Evolutionary conservation across 2,113 vertebrate species (phyloP), one percentile per base, ranked within the genome.

Genomic region (Platysternon megacephalum): DNA sequence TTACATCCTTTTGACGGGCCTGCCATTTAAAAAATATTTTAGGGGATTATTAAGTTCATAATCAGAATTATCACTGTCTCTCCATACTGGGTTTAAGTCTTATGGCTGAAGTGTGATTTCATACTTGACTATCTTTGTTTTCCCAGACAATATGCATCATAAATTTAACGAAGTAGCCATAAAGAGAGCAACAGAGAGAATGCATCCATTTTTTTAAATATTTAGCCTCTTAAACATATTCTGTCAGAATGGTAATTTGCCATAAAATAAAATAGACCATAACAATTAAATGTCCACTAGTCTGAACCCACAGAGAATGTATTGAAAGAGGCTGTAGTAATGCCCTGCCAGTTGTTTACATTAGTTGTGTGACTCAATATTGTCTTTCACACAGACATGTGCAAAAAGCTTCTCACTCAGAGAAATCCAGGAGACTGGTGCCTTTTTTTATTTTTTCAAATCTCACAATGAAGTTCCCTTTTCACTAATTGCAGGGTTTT

Each of bases 1-100:
- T 97, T 96, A 82, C 80, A 91, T 88, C 53, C 93, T 96, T 97
- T 93, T 96, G 93, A 95, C 95, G 97, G 95, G 72, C 93, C 80
- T 96, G 53, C 65, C 58, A 91, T 96, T 96, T 90, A 91, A 97
- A 95, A 95, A 97, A 93, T 93, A 93, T 90, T 97, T 95, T 94
- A 91, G 78, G 83, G 86, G 78, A 96, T 96, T 97, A 96, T 93
- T 94, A 97, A 94, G 19, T 96, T 97, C 46, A 49, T 95, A 96
- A 95, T 96, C 95, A 96, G 91, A 94, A 89, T 97, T 95, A 97
- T 93, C 93, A 91, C 88, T 89, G 26, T 88, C 65, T 96, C 21
- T 89, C 87, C 90, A 85, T 52, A 84, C 24, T 78, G 84, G 84
- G 91, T 94, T 96, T 96, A 87, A 58, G 87, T 95, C 86, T 80